phyloP scores from a whole-genome alignment of 1,140 invertebrate genomes.

The Trachelipus rathkii region DNA sequence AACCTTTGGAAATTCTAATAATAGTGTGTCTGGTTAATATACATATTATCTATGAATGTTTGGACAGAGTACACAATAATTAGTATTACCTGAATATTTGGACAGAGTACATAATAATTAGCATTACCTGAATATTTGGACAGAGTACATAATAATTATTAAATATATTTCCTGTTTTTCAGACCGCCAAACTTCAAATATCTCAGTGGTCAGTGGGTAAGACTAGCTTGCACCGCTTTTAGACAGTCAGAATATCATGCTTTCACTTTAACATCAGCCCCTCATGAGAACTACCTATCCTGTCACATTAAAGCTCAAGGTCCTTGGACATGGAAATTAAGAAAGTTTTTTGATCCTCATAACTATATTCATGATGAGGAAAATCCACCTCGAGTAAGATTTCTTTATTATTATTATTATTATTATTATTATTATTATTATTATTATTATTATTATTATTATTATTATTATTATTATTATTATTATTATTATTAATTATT shows the following conservation, averaged over 20 bases:
- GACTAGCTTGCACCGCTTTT: constrained; percentile 88
- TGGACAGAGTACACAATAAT: too few relatives aligned
- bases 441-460: constrained; percentile 20
- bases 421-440: constrained; percentile 5
- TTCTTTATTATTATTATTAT: constrained; percentile 6
- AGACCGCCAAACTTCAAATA: constrained; percentile 94
- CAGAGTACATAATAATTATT: too few relatives aligned
- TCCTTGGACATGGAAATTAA: constrained; percentile 97
- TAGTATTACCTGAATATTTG: too few relatives aligned
- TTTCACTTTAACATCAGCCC: constrained; percentile 95
- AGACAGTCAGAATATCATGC: constrained; percentile 92
- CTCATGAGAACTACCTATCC: constrained; percentile 94
- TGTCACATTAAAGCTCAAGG: constrained; percentile 98
- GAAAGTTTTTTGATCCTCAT: constrained; percentile 93
- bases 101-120: too few relatives aligned
- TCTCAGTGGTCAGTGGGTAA: constrained; percentile 80
- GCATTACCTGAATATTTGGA: too few relatives aligned
- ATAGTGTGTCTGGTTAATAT: too few relatives aligned
- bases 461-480: constrained; percentile 2
- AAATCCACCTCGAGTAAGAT: constrained; percentile 57
- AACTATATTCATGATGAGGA: constrained; percentile 82
- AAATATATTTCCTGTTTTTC: constrained; percentile 14
- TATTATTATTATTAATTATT: background rate
- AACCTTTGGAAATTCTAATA: too few relatives aligned
- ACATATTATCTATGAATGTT: too few relatives aligned